These are phyloP conservation scores for Medauroidea extradentata DNA, from an alignment of 1,140 invertebrate species.

Conservation along the genomic window DNA sequence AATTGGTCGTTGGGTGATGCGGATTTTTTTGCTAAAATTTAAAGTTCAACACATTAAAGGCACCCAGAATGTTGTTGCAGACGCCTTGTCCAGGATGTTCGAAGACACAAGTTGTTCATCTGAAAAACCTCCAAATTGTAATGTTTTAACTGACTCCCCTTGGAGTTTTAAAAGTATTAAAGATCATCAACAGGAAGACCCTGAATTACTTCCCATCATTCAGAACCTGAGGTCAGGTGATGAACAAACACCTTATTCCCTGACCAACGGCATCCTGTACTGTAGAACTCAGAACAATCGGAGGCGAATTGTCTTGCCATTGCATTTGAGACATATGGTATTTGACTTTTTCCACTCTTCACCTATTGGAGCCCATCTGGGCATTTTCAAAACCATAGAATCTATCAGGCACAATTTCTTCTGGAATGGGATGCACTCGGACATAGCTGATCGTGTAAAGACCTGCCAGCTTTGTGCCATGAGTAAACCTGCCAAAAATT, in stretches of 20 bases:
- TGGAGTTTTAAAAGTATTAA: neutral
- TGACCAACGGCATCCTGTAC: neutral
- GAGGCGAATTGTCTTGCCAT: neutral
- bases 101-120: neutral
- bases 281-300: neutral
- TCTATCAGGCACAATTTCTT: neutral
- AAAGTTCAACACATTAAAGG: neutral
- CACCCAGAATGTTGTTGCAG: neutral
- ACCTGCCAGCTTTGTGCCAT: neutral
- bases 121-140: no score
- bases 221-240: neutral
- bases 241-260: neutral
- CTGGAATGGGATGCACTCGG: neutral
- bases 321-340: neutral
- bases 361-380: neutral
- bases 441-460: neutral
- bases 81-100: neutral
- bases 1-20: neutral
- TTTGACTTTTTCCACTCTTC: neutral
- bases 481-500: neutral
- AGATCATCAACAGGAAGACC: neutral
- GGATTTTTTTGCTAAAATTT: neutral
- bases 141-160: neutral
- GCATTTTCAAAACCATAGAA: neutral
- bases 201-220: neutral